Evolutionary conservation across 1,140 invertebrate species (phyloP), one percentile per base, ranked within the genome.

Genomic region (Cydia amplana): DNA sequence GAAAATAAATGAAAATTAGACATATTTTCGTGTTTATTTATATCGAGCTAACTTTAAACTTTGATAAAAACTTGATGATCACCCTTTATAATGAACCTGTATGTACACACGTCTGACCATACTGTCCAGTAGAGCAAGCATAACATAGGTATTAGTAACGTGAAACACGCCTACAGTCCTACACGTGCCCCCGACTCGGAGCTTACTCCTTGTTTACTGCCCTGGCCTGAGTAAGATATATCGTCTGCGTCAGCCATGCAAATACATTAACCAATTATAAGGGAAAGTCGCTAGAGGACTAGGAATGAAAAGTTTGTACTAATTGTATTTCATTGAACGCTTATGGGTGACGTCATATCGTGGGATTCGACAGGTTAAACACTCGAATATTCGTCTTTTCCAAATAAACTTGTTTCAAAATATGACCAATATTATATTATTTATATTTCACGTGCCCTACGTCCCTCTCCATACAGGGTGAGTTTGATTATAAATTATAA

Each of bases 221-320:
- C 18, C 20, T 18, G n/a, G 6, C 51, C n/a, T 20, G 55, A 60
- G 55, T 60, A 60, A 60, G 55, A 60, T 60, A 23, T 60, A 60
- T n/a, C 20, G 18, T 3, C 55, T 23, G 55, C 55, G 20, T 55
- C 51, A 23, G 55, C 55, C 55, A 60, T 60, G 55, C 55, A 60
- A 60, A 60, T 60, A 60, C 20, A 55, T 55, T 18, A 55, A 55
- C 51, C 51, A 55, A 55, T 55, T 55, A 55, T 55, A 55, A 55
- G n/a, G 51, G 51, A 55, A 55, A 55, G n/a, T 18, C n/a, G 16
- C 46, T 49, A 16, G 46, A 49, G 46, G 9, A 40, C 36, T 40
- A 40, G 36, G 7, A 32, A 32, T 32, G 32, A 40, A 40, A 40
- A 40, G 36, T 40, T 40, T 40, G 36, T 40, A 40, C 36, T 40